Evolutionary conservation across 2,888 invertebrate species (phyloP), one percentile per base, ranked within the genome.

Genomic region (Tachina grossa): DNA sequence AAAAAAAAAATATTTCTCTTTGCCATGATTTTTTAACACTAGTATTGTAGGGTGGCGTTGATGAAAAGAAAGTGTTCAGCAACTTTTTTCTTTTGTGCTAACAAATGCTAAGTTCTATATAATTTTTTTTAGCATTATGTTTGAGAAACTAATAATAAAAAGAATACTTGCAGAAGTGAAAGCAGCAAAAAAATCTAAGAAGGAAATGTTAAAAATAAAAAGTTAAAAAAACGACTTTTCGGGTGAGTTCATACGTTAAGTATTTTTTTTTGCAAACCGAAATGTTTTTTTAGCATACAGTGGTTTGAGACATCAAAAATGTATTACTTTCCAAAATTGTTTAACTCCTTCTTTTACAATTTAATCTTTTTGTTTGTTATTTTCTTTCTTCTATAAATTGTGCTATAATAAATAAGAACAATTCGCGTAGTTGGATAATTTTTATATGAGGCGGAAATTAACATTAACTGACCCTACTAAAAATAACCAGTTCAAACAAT

Each of bases 11-110:
- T 13, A 39, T 49, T 49, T 41, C 13, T 61, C 49, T 61, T 43
- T 39, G 13, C 14, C 2, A 9, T 39, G 11, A 9, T 39, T 57
- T 49, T 53, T 53, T 43, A 49, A 31, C 16, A 11, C 39, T 55
- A 61, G 41, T 22, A 53, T 80, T 39, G 41, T n/a, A 47, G 47
- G 59, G 31, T 39, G 82, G 41, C 39, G 41, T 19, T 69, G 49
- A 59, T 69, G 53, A 78, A 83, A 39, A 11, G 49, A 43, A 43
- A 59, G 14, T 51, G 16, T 45, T 47, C 16, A 74, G 53, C 57
- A 84, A 84, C 76, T 84, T 84, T 75, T 76, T 51, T 76, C 69
- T 75, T 71, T 65, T n/a, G 9, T 19, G 57, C 68, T 41, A 63
- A 69, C 57, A 66, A 76, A 55, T 61, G 63, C 19, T 65, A 6